These are phyloP conservation scores for Yasuhikotakia modesta DNA, from an alignment of 2,797 vertebrate genomes.

Conservation along the genomic window DNA sequence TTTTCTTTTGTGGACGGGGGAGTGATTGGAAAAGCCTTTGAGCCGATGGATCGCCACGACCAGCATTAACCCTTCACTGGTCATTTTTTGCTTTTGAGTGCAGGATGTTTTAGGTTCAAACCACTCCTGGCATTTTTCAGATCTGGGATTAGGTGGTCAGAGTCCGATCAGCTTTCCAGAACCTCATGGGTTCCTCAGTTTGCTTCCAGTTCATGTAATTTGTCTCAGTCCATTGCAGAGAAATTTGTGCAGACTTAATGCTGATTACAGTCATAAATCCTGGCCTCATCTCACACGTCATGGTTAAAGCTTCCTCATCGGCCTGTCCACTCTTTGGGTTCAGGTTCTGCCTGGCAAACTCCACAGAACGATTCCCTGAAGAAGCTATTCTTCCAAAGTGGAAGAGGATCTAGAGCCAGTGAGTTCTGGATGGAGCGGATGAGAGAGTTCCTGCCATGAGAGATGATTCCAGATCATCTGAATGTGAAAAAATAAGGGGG, in stretches of 20 bases:
- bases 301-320: conserved; percentile 43
- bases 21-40: conserved; percentile 82
- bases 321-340: conserved; percentile 26
- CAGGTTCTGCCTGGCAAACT: conserved; percentile 30
- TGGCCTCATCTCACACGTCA: conserved; percentile 45
- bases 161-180: conserved; percentile 50
- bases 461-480: too few relatives aligned
- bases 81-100: conserved; percentile 58
- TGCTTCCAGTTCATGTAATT: conserved; percentile 48
- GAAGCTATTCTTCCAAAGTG: conserved; percentile 12
- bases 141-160: conserved; percentile 37
- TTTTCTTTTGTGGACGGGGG: conserved; percentile 50
- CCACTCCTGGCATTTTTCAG: conserved; percentile 41
- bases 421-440: conserved; percentile 40
- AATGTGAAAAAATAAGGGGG: too few relatives aligned
- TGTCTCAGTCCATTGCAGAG: conserved; percentile 54
- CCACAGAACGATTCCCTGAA: conserved; percentile 37
- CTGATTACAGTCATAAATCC: conserved; percentile 61
- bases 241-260: conserved; percentile 47
- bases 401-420: conserved; percentile 24
- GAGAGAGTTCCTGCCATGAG: conserved; percentile 33
- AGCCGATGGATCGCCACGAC: conserved; percentile 68
- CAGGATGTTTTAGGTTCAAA: too few relatives aligned
- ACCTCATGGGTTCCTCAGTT: conserved; percentile 33
- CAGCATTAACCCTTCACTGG: conserved; percentile 73